These are phyloP conservation scores for Channallabes apus DNA, from an alignment of 2,797 vertebrate genomes.

Conservation along the genomic window DNA sequence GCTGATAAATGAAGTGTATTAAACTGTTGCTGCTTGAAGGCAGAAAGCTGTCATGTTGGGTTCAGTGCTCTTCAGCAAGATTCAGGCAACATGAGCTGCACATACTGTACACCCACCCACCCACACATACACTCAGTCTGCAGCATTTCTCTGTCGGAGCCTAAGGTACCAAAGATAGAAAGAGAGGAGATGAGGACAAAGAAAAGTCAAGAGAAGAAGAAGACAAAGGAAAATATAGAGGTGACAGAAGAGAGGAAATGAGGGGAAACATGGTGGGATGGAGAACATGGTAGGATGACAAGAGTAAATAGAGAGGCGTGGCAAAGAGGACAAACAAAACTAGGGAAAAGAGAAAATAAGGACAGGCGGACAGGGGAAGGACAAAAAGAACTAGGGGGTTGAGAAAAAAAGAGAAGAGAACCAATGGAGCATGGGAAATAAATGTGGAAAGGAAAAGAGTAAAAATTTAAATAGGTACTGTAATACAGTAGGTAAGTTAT, in stretches of 20 bases:
- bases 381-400: neutral
- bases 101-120: conserved; percentile 6
- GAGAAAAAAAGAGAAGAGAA: conserved; percentile 3
- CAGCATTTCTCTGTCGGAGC: conserved; percentile 19
- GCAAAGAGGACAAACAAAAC: conserved; percentile 6
- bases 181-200: conserved; percentile 25
- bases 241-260: conserved; percentile 10
- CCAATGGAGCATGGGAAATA: neutral
- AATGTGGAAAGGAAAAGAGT: neutral
- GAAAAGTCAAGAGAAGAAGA: conserved; percentile 9
- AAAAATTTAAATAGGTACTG: neutral
- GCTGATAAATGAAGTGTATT: conserved; percentile 43
- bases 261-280: neutral
- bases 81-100: conserved; percentile 23
- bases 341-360: neutral
- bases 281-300: neutral
- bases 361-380: neutral
- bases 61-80: conserved; percentile 37
- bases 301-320: neutral
- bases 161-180: conserved; percentile 22
- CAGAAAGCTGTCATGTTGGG: conserved; percentile 28
- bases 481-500: no score
- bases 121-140: conserved; percentile 31
- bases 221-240: neutral
- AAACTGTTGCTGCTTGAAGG: conserved; percentile 36